phyloP scores from a whole-genome alignment of 1,140 invertebrate genomes.

The Bombus turneri region DNA sequence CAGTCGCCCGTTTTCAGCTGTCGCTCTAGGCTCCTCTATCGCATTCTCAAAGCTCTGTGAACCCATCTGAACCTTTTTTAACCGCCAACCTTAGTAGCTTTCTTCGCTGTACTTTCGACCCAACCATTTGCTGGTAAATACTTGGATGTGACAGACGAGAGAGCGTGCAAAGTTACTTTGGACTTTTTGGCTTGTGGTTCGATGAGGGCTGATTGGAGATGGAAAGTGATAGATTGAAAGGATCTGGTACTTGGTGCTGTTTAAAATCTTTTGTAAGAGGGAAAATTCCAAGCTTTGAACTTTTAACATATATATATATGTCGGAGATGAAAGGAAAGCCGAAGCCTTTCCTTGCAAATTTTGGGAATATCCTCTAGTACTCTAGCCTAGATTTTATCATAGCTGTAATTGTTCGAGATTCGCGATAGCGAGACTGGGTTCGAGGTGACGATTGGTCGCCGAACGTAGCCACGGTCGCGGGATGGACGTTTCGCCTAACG shows the following conservation, averaged over 20 bases:
- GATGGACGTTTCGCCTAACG: no score
- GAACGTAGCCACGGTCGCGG: no score
- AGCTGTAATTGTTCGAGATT: no score
- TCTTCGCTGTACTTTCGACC: no score
- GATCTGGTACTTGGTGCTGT: not conserved
- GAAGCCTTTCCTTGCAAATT: no score
- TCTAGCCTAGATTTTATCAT: no score
- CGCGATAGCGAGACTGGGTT: no score
- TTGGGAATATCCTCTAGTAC: no score
- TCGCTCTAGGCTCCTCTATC: conserved; percentile 25
- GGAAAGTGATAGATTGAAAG: not conserved
- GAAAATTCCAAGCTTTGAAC: not conserved
- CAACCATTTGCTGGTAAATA: conserved; percentile 40
- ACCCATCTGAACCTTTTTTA: not conserved
- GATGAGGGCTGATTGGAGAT: not conserved
- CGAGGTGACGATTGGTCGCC: no score
- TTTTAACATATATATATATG: not conserved
- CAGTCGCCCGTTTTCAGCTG: conserved; percentile 13
- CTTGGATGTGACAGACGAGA: not conserved
- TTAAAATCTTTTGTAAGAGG: not conserved
- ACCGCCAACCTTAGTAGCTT: not conserved
- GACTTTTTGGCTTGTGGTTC: not conserved
- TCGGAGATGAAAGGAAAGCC: no score
- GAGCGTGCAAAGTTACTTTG: not conserved
- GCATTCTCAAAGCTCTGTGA: conserved; percentile 31